phyloP scores from a whole-genome alignment of 1,140 invertebrate genomes.

The Drosophila ogumai region DNA sequence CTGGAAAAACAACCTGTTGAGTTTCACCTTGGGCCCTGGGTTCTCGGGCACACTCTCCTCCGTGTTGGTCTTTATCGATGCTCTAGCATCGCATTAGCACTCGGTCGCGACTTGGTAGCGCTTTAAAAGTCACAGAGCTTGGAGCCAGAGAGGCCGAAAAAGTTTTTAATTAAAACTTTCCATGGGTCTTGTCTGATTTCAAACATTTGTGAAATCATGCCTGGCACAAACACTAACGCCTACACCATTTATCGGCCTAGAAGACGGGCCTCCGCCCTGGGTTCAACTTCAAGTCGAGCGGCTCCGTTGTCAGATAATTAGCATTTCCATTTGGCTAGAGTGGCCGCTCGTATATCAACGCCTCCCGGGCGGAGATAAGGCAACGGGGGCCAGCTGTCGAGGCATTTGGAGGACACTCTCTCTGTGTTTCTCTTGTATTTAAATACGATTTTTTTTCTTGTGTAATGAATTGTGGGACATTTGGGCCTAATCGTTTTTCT shows the following conservation, averaged over 20 bases:
- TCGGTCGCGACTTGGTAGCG: conserved; percentile 10
- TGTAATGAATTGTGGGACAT: neutral
- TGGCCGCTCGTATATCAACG: conserved; percentile 48
- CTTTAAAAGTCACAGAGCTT: conserved; percentile 33
- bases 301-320: conserved; percentile 76
- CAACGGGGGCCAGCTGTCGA: conserved; percentile 16
- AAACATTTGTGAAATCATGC: conserved; percentile 70
- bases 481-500: conserved; percentile 31
- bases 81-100: conserved; percentile 52
- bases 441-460: neutral
- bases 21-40: conserved; percentile 14
- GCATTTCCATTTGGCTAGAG: conserved; percentile 72
- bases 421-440: neutral
- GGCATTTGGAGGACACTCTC: conserved; percentile 36
- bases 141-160: conserved; percentile 45
- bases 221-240: neutral
- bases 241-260: conserved; percentile 18
- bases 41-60: conserved; percentile 4
- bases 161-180: conserved; percentile 81
- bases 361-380: conserved; percentile 38
- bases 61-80: conserved; percentile 41
- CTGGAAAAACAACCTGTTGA: conserved; percentile 47
- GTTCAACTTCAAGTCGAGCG: conserved; percentile 37
- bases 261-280: conserved; percentile 28
- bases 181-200: conserved; percentile 67